Evolutionary conservation across 2,888 invertebrate genomes (phyloP).

Genomic region (Phlogophora meticulosa): DNA sequence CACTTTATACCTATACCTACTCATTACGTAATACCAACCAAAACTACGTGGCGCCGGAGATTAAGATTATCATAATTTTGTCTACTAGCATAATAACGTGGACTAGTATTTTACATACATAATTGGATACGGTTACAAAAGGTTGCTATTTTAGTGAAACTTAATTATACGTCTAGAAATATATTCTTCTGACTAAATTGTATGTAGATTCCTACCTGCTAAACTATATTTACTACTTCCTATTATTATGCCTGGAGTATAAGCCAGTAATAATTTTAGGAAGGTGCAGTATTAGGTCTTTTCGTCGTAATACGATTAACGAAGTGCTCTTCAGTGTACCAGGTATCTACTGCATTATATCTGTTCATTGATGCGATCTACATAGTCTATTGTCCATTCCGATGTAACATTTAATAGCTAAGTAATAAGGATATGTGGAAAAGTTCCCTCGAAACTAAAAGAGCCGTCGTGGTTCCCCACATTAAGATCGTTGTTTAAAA

Average conservation of each 20-base stretch:
- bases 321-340: conserved; percentile 41
- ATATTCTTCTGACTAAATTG: neutral
- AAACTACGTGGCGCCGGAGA: conserved; percentile 32
- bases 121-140: conserved; percentile 24
- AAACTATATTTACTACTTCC: neutral
- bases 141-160: conserved; percentile 31
- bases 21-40: conserved; percentile 40
- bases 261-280: conserved; percentile 38
- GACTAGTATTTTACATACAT: conserved; percentile 32
- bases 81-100: conserved; percentile 29
- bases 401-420: conserved; percentile 20
- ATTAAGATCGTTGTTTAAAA: neutral
- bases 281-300: conserved; percentile 45
- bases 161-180: neutral
- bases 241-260: conserved; percentile 4
- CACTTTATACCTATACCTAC: conserved; percentile 40
- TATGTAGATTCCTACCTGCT: neutral
- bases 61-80: conserved; percentile 57
- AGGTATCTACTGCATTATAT: conserved; percentile 37
- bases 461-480: neutral
- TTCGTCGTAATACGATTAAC: conserved; percentile 42
- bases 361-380: conserved; percentile 26
- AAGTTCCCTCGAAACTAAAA: neutral
- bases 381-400: conserved; percentile 30
- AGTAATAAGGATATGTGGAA: conserved; percentile 3